A percentile compares a stretch with the other conserved stretches of the same genome.
These are phyloP conservation scores for Geotrypetes seraphini DNA, from an alignment of 2,797 vertebrate genomes.

Conservation along the genomic window DNA sequence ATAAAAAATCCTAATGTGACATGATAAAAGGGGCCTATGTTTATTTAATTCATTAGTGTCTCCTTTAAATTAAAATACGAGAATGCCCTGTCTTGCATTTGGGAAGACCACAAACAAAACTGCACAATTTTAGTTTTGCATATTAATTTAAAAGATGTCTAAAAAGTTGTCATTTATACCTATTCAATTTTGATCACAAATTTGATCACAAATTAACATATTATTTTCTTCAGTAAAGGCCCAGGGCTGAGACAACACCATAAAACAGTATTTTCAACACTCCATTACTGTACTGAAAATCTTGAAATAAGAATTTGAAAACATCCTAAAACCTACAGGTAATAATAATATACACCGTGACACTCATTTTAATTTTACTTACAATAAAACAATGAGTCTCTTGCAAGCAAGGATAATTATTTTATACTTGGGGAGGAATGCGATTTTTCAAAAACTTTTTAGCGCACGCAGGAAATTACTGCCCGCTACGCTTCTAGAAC, in stretches of 20 bases:
- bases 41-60: too few relatives aligned
- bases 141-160: conserved; percentile 65
- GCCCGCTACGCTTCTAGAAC: too few relatives aligned
- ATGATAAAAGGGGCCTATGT: too few relatives aligned
- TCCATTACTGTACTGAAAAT: conserved; percentile 19
- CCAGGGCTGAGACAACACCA: conserved; percentile 45
- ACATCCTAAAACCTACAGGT: too few relatives aligned
- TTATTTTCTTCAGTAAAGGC: conserved; percentile 43
- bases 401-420: too few relatives aligned
- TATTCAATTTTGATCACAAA: conserved; percentile 48
- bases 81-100: conserved; percentile 46
- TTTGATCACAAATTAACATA: conserved; percentile 57
- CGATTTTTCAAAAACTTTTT: too few relatives aligned
- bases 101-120: conserved; percentile 52
- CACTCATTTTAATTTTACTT: too few relatives aligned
- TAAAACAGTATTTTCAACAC: conserved; percentile 35
- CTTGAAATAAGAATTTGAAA: conserved; percentile 8
- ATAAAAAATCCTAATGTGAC: too few relatives aligned
- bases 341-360: too few relatives aligned
- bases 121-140: conserved; percentile 59
- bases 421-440: too few relatives aligned
- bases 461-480: too few relatives aligned
- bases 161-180: conserved; percentile 56
- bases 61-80: conserved; percentile 47
- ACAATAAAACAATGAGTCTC: too few relatives aligned